Conservation (phyloP, 1,140 invertebrate species). For the Papilio glaucus region DNA sequence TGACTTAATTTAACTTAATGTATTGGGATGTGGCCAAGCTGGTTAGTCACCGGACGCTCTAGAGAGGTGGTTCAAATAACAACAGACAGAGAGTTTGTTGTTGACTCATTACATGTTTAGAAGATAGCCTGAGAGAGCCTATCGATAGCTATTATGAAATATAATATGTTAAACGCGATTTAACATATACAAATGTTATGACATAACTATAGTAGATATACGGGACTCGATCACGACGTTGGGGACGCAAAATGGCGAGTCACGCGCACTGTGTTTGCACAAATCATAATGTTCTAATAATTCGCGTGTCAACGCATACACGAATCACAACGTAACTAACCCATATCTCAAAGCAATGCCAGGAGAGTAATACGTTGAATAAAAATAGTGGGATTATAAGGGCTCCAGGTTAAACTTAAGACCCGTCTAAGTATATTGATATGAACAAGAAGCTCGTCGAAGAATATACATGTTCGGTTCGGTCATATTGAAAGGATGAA, state of each 20-base stretch:
- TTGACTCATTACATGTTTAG: too few species aligned
- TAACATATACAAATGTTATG: neutral
- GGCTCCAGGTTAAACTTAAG: too few species aligned
- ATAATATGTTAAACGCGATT: neutral
- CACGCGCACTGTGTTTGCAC: neutral
- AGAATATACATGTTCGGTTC: too few species aligned
- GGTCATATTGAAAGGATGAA: too few species aligned
- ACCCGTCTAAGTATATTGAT: too few species aligned
- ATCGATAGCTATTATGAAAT: neutral
- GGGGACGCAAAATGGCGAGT: neutral
- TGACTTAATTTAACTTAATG: too few species aligned
- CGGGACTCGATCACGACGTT: neutral
- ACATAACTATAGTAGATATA: constrained; percentile 14
- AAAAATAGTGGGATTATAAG: neutral
- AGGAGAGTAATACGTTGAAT: neutral
- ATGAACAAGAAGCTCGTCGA: too few species aligned
- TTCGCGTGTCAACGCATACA: constrained; percentile 7
- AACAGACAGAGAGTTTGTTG: too few species aligned
- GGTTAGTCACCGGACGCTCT: too few species aligned
- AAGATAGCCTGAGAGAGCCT: too few species aligned
- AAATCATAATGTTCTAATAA: neutral
- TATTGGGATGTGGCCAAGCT: too few species aligned
- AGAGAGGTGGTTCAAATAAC: too few species aligned
- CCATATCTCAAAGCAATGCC: neutral
- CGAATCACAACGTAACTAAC: neutral